phyloP scores from a whole-genome alignment of 2,797 vertebrate species.

The Rallus crepitans region DNA sequence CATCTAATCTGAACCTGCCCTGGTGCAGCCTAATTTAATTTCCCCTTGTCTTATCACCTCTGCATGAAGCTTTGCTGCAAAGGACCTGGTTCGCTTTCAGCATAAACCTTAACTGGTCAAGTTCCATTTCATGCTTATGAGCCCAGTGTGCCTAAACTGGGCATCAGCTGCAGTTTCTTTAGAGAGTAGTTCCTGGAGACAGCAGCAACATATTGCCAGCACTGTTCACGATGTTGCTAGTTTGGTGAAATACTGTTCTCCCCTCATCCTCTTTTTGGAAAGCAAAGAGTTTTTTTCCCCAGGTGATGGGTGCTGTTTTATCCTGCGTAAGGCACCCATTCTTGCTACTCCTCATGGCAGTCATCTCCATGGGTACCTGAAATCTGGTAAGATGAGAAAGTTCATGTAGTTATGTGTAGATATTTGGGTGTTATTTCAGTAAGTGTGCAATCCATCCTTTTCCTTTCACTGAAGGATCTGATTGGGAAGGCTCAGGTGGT shows the following conservation, averaged over 20 bases:
- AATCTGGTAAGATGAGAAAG: neutral
- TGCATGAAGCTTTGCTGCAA: neutral
- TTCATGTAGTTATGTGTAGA: accelerated
- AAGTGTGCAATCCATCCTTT: neutral
- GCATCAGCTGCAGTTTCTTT: neutral
- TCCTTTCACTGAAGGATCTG: conserved; percentile 83
- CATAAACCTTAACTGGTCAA: neutral
- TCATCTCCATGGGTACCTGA: neutral
- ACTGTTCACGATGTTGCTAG: neutral
- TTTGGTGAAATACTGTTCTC: neutral
- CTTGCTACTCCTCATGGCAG: neutral
- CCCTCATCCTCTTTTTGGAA: neutral
- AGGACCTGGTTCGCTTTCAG: neutral
- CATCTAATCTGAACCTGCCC: no score
- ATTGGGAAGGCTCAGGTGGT: conserved; percentile 88
- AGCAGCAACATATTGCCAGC: neutral
- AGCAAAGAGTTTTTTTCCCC: neutral
- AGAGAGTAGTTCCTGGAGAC: neutral
- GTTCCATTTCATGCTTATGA: neutral
- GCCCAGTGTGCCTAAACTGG: neutral
- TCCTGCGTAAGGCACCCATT: neutral
- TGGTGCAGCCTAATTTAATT: no score
- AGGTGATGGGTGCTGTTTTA: neutral
- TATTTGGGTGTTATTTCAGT: neutral
- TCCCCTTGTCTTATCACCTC: no score